Evolutionary conservation across 1,140 invertebrate species (phyloP).

Genomic region (Leucophenga varia): DNA sequence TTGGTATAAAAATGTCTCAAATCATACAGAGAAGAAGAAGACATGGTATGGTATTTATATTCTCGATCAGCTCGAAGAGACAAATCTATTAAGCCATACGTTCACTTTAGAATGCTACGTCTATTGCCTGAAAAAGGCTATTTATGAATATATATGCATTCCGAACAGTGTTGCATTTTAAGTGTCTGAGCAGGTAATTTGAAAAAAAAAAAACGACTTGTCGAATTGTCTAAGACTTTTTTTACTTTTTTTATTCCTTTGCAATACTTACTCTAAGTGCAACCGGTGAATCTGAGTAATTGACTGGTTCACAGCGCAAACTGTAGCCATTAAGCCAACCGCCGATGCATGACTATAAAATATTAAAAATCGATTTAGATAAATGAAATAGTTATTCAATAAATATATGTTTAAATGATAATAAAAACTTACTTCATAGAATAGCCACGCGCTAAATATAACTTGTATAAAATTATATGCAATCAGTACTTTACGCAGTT

Average conservation of each 20-base stretch:
- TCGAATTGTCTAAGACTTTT: slow-evolving; percentile 31
- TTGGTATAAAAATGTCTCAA: no score
- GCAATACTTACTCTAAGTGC: slow-evolving; percentile 75
- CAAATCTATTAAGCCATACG: no score
- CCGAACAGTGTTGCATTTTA: no score
- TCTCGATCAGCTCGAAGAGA: no score
- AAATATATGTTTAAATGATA: slow-evolving; percentile 11
- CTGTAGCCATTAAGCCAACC: slow-evolving; percentile 79
- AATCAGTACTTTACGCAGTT: slow-evolving; percentile 77
- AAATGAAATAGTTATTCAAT: slow-evolving; percentile 10
- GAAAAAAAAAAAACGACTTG: no score
- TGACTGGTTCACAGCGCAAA: slow-evolving; percentile 87
- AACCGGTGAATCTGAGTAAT: slow-evolving; percentile 74
- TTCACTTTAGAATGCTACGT: no score
- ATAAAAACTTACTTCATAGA: slow-evolving; percentile 74
- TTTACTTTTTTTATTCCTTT: slow-evolving; percentile 33
- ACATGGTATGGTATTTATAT: no score
- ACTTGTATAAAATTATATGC: slow-evolving; percentile 87
- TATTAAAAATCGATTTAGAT: slow-evolving; percentile 10
- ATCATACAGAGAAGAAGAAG: no score
- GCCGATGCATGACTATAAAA: slow-evolving; percentile 62
- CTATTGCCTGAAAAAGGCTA: neutral
- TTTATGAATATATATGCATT: neutral
- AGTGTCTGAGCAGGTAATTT: no score
- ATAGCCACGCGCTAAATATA: slow-evolving; percentile 79